Evolutionary conservation across 2,888 invertebrate species (phyloP), one percentile per base, ranked within the genome.

Genomic region (Allolobophora icterica): DNA sequence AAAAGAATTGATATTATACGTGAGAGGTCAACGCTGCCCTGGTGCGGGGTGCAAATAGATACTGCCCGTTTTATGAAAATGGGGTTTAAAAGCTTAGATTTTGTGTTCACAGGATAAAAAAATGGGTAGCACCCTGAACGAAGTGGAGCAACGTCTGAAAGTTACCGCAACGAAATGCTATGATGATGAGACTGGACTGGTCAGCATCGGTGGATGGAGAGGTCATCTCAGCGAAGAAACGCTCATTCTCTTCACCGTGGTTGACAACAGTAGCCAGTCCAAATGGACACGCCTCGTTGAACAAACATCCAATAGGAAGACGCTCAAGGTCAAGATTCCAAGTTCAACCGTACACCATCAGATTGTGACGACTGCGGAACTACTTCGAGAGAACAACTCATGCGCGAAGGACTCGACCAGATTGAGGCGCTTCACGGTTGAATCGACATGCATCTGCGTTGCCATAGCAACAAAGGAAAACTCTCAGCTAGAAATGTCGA

Each of bases 361-460:
- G 21, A 34, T 87, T 17, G n/a, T 87, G 87, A 17, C 24, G 38
- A 87, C 35, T 17, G 87, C 38, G 19, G 87, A 87, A 38, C 87
- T 38, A 15, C 87, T 87, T 34, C 87, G 34, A 17, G 35, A 87
- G 87, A 87, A 35, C 71, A n/a, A 71, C 8, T 30, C 71, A n/a
- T 71, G 71, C 71, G 71, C n/a, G n/a, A n/a, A 30, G n/a, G 71
- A 71, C n/a, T 1, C 3, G 17, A 2, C 1, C 30, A n/a, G 71
- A 71, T 1, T 71, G 71, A 71, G 71, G 11, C n/a, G 71, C 71
- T 71, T 71, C 71, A 71, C 71, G 30, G 71, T 71, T 71, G 71
- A 71, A n/a, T 71, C 71, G 71, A n/a, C 71, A n/a, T n/a, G 71
- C n/a, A 71, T n/a, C n/a, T 71, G 71, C n/a, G 71, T 71, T 71